Base-by-base conservation (phyloP, 2,888 invertebrate genomes). In the Lobophora halterata region DNA sequence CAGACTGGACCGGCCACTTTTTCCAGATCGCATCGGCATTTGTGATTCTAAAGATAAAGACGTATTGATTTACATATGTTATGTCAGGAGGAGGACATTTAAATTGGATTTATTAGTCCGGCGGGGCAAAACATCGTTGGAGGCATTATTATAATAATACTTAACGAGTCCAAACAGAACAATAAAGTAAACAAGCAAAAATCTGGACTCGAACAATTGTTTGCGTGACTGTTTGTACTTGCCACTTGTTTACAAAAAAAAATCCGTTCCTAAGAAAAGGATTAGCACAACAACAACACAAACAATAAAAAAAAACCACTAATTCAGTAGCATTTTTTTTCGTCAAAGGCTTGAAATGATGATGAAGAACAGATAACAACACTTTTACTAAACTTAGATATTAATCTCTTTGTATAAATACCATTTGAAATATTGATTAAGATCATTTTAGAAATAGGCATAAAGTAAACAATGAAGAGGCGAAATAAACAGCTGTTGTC, bases 21-120 rank as follows among this genome's bases (percentile, higher is more conserved):
- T 74, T 71, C 79, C 71, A 73, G 70, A 69, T 70, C 71, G 65
- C 61, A 65, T 71, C 72, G 76, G 76, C 72, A 75, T 80, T 79
- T 83, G 77, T 76, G 86, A 86, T 85, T 77, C 75, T 69, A 59
- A 79, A 83, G 86, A 86, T 86, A 86, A 86, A 83, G 82, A 80
- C 71, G 85, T 86, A 85, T 83, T 74, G 62, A 86, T 87, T 85
- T 78, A 86, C 87, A 87, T 87, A 85, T 83, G 85, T 83, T 82
- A 81, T 85, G 78, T 80, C 81, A 82, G 69, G 27, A 49, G 77
- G 78, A 73, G 77, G 83, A 79, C 75, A 74, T 86, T 85, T 86
- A 85, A 87, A 86, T 86, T 83, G 85, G 78, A 87, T 85, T 86
- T 87, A 85, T 85, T 82, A 83, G 82, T 74, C 71, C 71, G 67